A percentile compares a stretch with the other conserved stretches of the same genome.
These are phyloP conservation scores for Drepana arcuata DNA, from an alignment of 1,140 invertebrate species.

Conservation along the genomic window DNA sequence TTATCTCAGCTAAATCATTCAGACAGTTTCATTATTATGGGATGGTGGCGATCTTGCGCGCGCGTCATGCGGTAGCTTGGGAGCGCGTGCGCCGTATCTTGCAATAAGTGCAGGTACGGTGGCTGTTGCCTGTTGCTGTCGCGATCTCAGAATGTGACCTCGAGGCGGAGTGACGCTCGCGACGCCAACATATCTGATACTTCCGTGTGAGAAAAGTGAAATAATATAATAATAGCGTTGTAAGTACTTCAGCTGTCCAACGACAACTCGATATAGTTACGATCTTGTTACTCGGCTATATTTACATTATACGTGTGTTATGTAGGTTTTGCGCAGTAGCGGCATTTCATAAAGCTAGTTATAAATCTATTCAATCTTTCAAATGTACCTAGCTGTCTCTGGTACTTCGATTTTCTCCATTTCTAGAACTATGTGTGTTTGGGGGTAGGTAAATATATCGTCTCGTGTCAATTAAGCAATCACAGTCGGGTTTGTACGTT, in stretches of 20 bases:
- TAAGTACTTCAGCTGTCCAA: constrained; percentile 31
- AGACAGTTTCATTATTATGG: constrained; percentile 3
- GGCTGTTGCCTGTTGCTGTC: not conserved
- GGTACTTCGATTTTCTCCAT: constrained; percentile 54
- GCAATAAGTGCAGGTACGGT: not conserved
- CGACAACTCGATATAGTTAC: constrained; percentile 31
- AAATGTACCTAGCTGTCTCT: constrained; percentile 45
- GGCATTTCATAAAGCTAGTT: constrained; percentile 51
- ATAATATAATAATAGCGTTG: constrained; percentile 20
- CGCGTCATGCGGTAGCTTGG: not conserved
- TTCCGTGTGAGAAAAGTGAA: constrained; percentile 26
- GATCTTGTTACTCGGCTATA: constrained; percentile 34
- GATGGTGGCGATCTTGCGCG: not conserved
- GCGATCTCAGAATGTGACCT: constrained; percentile 10
- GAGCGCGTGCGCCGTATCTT: not conserved
- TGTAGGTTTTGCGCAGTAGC: constrained; percentile 49
- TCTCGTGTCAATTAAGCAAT: constrained; percentile 59
- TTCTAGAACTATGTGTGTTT: constrained; percentile 39
- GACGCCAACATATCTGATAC: constrained; percentile 26
- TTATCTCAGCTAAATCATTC: constrained; percentile 21
- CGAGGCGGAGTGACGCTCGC: too few species aligned
- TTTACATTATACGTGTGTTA: constrained; percentile 49
- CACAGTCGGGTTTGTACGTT: too few species aligned
- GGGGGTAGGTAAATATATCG: constrained; percentile 56
- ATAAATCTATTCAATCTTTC: constrained; percentile 53